A percentile compares a stretch with the other conserved stretches of the same genome.
These are phyloP conservation scores for Neodon shergylaensis DNA, from an alignment of 2,113 vertebrate species.

Conservation along the genomic window DNA sequence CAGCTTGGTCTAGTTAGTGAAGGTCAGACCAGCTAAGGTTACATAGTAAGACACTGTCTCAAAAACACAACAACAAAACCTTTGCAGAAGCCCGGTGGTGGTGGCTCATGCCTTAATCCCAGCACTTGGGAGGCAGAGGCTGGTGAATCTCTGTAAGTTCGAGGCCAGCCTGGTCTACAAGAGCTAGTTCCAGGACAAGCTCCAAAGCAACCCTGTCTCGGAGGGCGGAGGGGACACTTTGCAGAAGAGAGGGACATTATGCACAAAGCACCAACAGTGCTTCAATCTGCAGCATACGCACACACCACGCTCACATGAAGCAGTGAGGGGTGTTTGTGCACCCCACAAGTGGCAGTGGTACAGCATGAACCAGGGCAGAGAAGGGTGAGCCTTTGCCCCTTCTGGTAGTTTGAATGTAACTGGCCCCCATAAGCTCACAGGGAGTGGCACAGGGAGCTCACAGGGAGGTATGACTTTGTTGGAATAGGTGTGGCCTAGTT, in stretches of 20 bases:
- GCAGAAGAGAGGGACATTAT: background rate
- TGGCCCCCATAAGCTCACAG: background rate
- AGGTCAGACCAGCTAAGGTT: background rate
- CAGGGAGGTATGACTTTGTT: background rate
- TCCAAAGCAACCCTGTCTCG: too few relatives aligned
- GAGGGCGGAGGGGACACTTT: too few relatives aligned
- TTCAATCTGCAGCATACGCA: accelerated
- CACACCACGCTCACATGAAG: background rate
- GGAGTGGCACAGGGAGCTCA: background rate
- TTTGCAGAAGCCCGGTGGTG: too few relatives aligned
- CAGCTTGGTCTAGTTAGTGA: background rate
- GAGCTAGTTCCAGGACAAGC: too few relatives aligned
- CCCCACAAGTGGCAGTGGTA: background rate
- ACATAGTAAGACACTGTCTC: background rate
- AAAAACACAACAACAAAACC: too few relatives aligned
- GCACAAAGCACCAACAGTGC: background rate
- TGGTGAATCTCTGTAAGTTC: too few relatives aligned
- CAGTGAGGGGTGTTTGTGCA: accelerated
- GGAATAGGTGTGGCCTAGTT: background rate
- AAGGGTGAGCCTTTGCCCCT: accelerated
- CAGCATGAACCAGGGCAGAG: background rate
- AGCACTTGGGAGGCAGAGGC: too few relatives aligned
- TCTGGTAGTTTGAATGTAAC: background rate
- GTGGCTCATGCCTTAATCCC: too few relatives aligned
- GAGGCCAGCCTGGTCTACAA: too few relatives aligned